These are phyloP conservation scores for Euplexia lucipara DNA, from an alignment of 2,888 invertebrate genomes.

Conservation along the genomic window DNA sequence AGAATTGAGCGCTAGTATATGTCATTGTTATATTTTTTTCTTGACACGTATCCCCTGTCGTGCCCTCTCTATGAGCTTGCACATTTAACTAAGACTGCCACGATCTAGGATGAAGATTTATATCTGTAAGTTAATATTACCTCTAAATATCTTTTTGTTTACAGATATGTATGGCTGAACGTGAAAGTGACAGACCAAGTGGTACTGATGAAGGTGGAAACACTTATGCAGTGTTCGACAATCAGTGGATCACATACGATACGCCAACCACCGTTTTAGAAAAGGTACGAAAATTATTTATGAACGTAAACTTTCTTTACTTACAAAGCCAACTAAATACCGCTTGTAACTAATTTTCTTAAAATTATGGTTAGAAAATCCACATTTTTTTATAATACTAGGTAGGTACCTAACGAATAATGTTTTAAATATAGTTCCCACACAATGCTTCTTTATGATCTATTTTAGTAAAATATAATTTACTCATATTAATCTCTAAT, in stretches of 20 bases:
- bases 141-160: conserved; percentile 35
- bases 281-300: conserved; percentile 88
- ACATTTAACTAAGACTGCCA: too few relatives aligned
- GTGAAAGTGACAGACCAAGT: conserved; percentile 89
- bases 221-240: conserved; percentile 92
- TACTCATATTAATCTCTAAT: background rate
- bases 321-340: background rate
- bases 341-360: too few relatives aligned
- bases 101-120: background rate
- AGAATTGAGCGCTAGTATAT: too few relatives aligned
- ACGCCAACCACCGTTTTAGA: conserved; percentile 92
- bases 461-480: background rate
- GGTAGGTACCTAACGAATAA: too few relatives aligned
- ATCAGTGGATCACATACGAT: conserved; percentile 96
- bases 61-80: too few relatives aligned
- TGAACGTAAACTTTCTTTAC: background rate
- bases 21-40: too few relatives aligned
- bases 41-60: too few relatives aligned
- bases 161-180: conserved; percentile 91
- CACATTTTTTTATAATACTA: background rate
- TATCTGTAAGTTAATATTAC: background rate
- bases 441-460: too few relatives aligned
- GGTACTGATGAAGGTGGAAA: conserved; percentile 92
- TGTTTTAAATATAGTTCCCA: background rate
- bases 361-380: too few relatives aligned